Evolutionary conservation across 2,797 vertebrate genomes (phyloP), one percentile per base, ranked within the genome.

Genomic region (Garrulus glandarius): DNA sequence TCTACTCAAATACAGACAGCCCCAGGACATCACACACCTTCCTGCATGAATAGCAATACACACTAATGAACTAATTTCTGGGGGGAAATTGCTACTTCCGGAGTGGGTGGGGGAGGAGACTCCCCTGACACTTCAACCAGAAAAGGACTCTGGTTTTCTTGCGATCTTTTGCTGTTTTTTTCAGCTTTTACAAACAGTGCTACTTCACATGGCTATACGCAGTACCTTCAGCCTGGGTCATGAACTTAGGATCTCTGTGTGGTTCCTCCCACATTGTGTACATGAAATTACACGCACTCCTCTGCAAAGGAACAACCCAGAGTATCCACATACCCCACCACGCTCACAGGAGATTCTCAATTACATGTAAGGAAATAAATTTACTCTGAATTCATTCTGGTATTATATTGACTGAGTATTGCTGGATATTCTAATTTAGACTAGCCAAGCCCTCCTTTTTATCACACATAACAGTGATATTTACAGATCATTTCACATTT

Each of bases 1-100:
- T 39, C 87, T 93, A 77, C 89, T 91, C 92, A 95, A 91, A 94
- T 60, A 90, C 80, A 79, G 81, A 95, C 90, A 93, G 92, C 88
- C 65, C 30, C 49, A 21, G 88, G 80, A 86, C 91, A 86, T n/a
- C 85, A 68, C 91, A 93, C 68, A 93, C 92, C 91, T 86, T 82
- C 86, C 84, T 64, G 89, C 85, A 93, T 78, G 88, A 94, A 92
- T 5, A 95, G 68, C 84, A 91, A 90, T 47, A 92, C 77, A 92
- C 69, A 83, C 41, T 80, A 93, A 93, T 85, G 89, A 95, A 93
- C 84, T 93, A 64, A 93, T 81, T 84, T 75, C 84, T 56, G 67
- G 41, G 59, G 89, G 93, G 49, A 70, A 87, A 93, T 37, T 34
- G 57, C 39, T 61, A 79, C 82, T 92, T 90, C 87, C 79, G 63